Evolutionary conservation across 2,113 vertebrate species (phyloP), one percentile per base, ranked within the genome.

Genomic region (Gambusia holbrooki): DNA sequence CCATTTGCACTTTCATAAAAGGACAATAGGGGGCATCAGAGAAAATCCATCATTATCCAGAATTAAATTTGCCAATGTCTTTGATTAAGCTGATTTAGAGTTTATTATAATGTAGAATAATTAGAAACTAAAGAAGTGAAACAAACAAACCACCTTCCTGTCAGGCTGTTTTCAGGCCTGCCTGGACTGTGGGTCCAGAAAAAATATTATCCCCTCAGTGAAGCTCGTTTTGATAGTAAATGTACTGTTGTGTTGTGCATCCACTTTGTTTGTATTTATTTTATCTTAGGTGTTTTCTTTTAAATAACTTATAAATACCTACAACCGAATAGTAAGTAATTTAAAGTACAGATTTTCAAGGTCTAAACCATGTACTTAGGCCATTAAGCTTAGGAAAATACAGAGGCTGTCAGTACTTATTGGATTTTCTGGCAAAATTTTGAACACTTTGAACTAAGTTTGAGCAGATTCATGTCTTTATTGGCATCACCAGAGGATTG

Each of bases 401-500:
- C 48, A 51, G 5, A 51, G 15, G 1, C 7, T 54, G 51, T n/a
- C 51, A 10, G 51, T 25, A 10, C 2, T 58, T 58, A 11, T 25
- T 17, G 5, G 51, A 58, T 58, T 58, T n/a, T n/a, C 51, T 58
- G 25, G 51, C 51, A 11, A 58, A n/a, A n/a, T 58, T n/a, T n/a
- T n/a, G n/a, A 70, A 29, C 60, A 51, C 71, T 76, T 76, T 29
- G 9, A 17, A 69, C 1, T 15, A 62, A 5, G 25, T 68, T 71
- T 71, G 67, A 30, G 65, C 33, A 60, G 11, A 66, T 45, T 40
- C 29, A 32, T 51, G 69, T 14, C 17, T 42, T 66, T 32, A 29
- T 48, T 60, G 69, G 33, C 42, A 70, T 76, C 27, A 58, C 48
- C 29, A 4, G 27, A 33, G 45, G 45, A 67, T 42, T 81, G n/a